Percentiles rank a stretch among this genome's conserved stretches.
Conservation (phyloP, 2,797 vertebrate species). For the Characodon lateralis region DNA sequence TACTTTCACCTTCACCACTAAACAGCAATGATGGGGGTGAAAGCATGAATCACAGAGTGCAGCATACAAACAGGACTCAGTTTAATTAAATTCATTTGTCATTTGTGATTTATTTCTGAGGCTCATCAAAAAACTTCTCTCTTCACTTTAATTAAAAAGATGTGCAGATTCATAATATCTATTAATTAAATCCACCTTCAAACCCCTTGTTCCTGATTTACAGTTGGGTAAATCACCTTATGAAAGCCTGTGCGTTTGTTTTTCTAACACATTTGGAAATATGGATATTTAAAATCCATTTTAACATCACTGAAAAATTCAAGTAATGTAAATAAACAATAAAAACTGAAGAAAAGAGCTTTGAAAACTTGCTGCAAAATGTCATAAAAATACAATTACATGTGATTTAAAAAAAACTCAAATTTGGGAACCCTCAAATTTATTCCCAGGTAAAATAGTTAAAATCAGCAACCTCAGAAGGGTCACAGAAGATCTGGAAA, state of each 20-base stretch:
- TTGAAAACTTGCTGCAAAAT: not conserved
- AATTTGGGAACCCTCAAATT: not conserved
- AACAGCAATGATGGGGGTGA: conserved; percentile 45
- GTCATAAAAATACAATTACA: not conserved
- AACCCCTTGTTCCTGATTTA: not conserved
- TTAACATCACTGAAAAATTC: not conserved
- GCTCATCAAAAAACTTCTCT: not conserved
- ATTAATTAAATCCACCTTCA: not conserved
- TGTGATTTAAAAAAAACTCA: not conserved
- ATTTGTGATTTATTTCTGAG: conserved; percentile 35
- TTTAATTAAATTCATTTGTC: conserved; percentile 46
- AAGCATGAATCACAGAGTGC: conserved; percentile 15
- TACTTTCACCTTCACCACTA: conserved; percentile 60
- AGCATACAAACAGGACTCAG: not conserved
- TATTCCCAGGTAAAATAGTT: not conserved
- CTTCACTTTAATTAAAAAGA: conserved; percentile 11
- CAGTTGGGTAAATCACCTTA: not conserved
- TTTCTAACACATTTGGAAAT: not conserved
- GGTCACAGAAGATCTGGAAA: not conserved
- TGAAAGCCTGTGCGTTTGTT: conserved; percentile 9
- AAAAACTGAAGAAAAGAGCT: too few species aligned
- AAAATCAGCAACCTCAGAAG: not conserved
- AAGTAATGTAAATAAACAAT: too few species aligned
- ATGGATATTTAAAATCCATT: not conserved
- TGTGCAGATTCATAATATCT: not conserved